These are phyloP conservation scores for Pterocles burchelli DNA, from an alignment of 2,113 vertebrate genomes.

Conservation along the genomic window DNA sequence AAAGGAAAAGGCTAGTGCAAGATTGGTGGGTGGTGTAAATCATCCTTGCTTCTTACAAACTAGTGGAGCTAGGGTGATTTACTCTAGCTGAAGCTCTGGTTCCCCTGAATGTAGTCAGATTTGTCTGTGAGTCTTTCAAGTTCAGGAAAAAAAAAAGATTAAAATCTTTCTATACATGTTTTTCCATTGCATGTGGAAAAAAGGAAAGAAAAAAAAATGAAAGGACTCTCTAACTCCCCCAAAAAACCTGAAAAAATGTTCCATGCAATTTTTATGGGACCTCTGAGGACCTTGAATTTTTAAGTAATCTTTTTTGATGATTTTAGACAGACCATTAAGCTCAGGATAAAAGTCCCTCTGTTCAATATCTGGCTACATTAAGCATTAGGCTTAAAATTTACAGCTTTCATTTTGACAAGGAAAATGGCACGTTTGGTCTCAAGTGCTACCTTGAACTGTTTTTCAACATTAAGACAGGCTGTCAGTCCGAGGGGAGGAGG, in stretches of 20 bases:
- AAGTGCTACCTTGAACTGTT: conserved; percentile 76
- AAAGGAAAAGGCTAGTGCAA: neutral
- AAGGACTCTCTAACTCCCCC: neutral
- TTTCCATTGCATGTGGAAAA: neutral
- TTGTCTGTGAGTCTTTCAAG: neutral
- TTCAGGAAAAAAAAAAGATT: neutral
- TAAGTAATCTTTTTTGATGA: conserved; percentile 81
- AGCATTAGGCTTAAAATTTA: conserved; percentile 80
- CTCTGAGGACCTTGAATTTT: conserved; percentile 74
- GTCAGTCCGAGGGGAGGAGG: conserved; percentile 67
- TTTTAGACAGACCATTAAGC: conserved; percentile 81
- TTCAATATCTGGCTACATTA: conserved; percentile 82
- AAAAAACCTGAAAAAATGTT: neutral
- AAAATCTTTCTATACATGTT: neutral
- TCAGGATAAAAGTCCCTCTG: conserved; percentile 78
- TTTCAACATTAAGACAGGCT: conserved; percentile 73
- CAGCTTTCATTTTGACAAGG: conserved; percentile 81
- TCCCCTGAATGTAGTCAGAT: neutral
- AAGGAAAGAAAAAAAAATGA: neutral
- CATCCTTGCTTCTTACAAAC: neutral
- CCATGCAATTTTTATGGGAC: conserved; percentile 71
- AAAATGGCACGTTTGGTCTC: conserved; percentile 79
- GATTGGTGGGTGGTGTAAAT: neutral
- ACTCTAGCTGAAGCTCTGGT: neutral
- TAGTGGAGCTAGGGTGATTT: neutral